A percentile compares a stretch with the other conserved stretches of the same genome.
Conservation (phyloP, 2,888 invertebrate species). For the Halictus quadricinctus region DNA sequence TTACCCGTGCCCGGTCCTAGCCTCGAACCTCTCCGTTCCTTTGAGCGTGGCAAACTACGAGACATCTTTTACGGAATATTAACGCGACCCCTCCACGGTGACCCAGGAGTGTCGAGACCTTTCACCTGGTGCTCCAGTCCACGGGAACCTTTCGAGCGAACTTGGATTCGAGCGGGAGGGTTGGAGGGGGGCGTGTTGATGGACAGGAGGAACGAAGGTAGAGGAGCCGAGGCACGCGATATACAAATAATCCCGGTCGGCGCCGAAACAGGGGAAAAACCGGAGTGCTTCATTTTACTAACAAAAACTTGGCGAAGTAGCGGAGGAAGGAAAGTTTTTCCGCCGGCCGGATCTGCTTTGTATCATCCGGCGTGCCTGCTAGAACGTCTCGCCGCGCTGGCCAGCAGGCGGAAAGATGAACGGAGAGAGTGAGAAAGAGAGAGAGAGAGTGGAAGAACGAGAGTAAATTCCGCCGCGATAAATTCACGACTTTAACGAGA, state of each 20-base stretch:
- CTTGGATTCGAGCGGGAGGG: not conserved
- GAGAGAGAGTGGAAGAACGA: not conserved
- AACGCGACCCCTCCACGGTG: conserved; percentile 46
- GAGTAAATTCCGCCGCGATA: conserved; percentile 45
- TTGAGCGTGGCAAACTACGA: conserved; percentile 44
- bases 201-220: not conserved
- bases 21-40: conserved; percentile 42
- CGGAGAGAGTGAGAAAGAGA: not conserved
- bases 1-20: not conserved
- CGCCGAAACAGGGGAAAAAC: conserved; percentile 45
- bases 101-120: conserved; percentile 20
- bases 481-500: conserved; percentile 60
- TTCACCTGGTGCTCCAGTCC: not conserved
- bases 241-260: conserved; percentile 53
- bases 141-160: conserved; percentile 8
- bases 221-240: conserved; percentile 18
- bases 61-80: conserved; percentile 59
- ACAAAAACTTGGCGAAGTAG: conserved; percentile 67
- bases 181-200: not conserved
- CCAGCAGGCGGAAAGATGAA: conserved; percentile 1
- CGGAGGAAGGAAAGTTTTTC: conserved; percentile 65
- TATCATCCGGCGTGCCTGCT: conserved; percentile 52
- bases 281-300: conserved; percentile 67
- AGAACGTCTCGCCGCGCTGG: conserved; percentile 42
- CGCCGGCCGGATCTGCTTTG: conserved; percentile 60